Evolutionary conservation across 2,797 vertebrate species (phyloP), one percentile per base, ranked within the genome.

Genomic region (Manis crassicaudata): DNA sequence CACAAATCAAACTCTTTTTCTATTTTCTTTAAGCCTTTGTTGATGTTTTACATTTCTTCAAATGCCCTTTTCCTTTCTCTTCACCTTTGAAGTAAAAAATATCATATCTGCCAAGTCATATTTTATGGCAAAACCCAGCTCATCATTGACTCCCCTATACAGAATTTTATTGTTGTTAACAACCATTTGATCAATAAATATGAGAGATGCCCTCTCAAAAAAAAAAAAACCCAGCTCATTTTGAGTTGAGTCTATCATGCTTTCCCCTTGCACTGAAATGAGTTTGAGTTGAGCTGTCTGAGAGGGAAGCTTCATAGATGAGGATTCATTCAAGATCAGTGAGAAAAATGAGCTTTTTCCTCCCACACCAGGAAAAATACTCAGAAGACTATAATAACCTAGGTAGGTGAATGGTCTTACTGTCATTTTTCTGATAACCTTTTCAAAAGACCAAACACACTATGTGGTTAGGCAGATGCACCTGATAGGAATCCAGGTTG

Each of bases 1-100:
- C 95, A 73, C 18, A 60, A 94, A 73, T 95, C 72, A 96, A 88
- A 52, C 16, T 58, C 10, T 37, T 95, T 95, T 91, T 88, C 18
- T 91, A 56, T 62, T 76, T 2, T 11, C 67, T 82, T 95, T 76
- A 86, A 88, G 60, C 37, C 52, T 91, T 95, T 40, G 0, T 32
- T 87, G 29, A 75, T 91, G 50, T 56, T 93, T 83, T 58, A 84
- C 62, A 46, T 80, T 87, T 82, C 25, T 46, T 77, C 70, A 73
- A 75, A 73, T 54, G 8, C 4, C 7, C 35, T 40, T 88, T 80
- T 81, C 1, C 46, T 85, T 92, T 95, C 40, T 75, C 60, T 67
- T 60, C n/a, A 50, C 65, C 35, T 58, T 72, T 79, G 16, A 91
- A 58, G 50, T 83, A 95, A 95, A 94, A 95, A 85, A 37, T 88